A percentile compares a stretch with the other conserved stretches of the same genome.
phyloP scores from a whole-genome alignment of 2,113 vertebrate genomes.

The Trichechus manatus region DNA sequence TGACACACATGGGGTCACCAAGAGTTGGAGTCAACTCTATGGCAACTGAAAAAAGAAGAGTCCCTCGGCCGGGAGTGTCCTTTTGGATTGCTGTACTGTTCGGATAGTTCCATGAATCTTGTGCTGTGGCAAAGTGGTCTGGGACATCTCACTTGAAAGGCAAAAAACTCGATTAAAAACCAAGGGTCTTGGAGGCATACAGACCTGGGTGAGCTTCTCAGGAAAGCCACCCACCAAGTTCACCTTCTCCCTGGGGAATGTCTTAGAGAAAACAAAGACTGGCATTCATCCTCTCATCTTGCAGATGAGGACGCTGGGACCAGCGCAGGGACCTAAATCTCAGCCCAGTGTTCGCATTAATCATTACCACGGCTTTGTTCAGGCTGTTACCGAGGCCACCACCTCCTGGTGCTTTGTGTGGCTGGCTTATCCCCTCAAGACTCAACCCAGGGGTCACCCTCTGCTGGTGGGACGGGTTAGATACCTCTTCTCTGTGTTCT shows the following conservation, averaged over 20 bases:
- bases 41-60: not conserved
- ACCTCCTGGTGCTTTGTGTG: not conserved
- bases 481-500: not conserved
- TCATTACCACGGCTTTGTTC: not conserved
- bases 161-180: not conserved
- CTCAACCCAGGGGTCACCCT: not conserved
- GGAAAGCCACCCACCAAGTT: not conserved
- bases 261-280: not conserved
- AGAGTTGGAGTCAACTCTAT: not conserved
- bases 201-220: not conserved
- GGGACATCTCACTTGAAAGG: not conserved
- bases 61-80: not conserved
- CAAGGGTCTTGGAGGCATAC: not conserved
- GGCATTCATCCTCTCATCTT: fast-evolving
- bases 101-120: not conserved
- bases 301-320: not conserved
- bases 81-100: not conserved
- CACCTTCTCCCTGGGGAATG: not conserved
- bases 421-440: not conserved
- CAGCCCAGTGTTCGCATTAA: fast-evolving
- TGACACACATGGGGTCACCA: not conserved
- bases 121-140: not conserved
- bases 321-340: fast-evolving
- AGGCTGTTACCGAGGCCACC: not conserved
- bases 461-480: not conserved